Percentiles rank a stretch among this genome's conserved stretches.
Conservation (phyloP, 2,113 vertebrate genomes). For the Chaenocephalus aceratus region DNA sequence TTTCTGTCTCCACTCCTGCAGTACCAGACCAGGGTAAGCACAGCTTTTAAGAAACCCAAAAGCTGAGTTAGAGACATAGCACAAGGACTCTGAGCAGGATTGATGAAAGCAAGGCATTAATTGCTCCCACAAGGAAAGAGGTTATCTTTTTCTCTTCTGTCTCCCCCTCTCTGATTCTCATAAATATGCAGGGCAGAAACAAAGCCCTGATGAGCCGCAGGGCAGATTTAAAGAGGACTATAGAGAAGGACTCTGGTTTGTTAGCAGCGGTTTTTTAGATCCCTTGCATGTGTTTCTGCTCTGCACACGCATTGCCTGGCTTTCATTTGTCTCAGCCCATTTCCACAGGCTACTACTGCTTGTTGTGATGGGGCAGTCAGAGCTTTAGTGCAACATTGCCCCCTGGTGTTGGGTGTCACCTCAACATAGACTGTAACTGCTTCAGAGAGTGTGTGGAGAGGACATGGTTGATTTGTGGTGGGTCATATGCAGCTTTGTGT, state of each 20-base stretch:
- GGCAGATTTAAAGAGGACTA: constrained; percentile 79
- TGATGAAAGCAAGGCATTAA: constrained; percentile 76
- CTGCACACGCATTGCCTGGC: constrained; percentile 49
- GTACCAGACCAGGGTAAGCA: constrained; percentile 52
- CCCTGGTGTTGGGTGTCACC: constrained; percentile 50
- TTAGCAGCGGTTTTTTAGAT: constrained; percentile 68
- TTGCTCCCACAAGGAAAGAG: constrained; percentile 76
- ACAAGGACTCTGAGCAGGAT: constrained; percentile 70
- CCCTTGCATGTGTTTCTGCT: constrained; percentile 72
- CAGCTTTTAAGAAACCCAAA: constrained; percentile 47
- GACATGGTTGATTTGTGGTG: constrained; percentile 39
- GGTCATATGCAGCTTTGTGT: constrained; percentile 23
- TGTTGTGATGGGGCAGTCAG: background rate
- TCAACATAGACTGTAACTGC: background rate
- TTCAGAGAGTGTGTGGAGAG: constrained; percentile 25
- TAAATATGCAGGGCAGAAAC: constrained; percentile 79
- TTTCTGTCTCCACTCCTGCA: constrained; percentile 19
- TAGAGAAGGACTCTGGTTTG: constrained; percentile 71
- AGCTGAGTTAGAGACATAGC: constrained; percentile 51
- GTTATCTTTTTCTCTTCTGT: constrained; percentile 51
- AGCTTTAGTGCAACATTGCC: constrained; percentile 50
- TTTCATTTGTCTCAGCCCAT: constrained; percentile 64
- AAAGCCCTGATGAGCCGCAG: constrained; percentile 74
- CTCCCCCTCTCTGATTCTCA: constrained; percentile 67
- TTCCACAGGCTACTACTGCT: constrained; percentile 47